Conservation (phyloP, 2,888 invertebrate genomes). For the Ephialtes manifestator region DNA sequence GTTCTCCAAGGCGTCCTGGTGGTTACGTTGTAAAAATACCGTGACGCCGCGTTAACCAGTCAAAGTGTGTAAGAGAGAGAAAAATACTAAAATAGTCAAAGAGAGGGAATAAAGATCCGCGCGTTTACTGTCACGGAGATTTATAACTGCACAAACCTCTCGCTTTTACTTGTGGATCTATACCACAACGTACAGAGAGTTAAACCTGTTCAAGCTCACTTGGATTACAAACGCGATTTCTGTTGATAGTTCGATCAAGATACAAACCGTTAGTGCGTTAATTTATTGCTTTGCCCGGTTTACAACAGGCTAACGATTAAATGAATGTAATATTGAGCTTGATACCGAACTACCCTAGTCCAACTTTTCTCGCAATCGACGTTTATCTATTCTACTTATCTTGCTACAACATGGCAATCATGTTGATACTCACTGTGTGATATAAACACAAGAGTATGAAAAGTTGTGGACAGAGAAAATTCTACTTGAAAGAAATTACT, state of each 20-base stretch:
- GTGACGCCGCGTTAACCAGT: conserved; percentile 18
- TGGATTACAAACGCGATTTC: conserved; percentile 35
- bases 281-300: conserved; percentile 14
- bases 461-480: background rate
- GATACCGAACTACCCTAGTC: conserved; percentile 17
- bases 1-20: conserved; percentile 67
- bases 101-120: conserved; percentile 38
- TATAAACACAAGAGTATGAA: background rate
- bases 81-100: background rate
- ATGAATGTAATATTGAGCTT: conserved; percentile 7
- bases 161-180: conserved; percentile 21
- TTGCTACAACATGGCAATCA: background rate
- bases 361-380: background rate
- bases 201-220: conserved; percentile 30
- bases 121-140: conserved; percentile 45
- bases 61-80: background rate
- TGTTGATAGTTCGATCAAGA: conserved; percentile 22
- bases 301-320: background rate
- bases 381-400: conserved; percentile 41
- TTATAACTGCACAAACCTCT: conserved; percentile 36
- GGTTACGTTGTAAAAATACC: conserved; percentile 31
- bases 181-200: background rate
- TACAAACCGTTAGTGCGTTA: conserved; percentile 26
- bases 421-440: background rate
- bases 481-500: background rate